These are phyloP conservation scores for Cheilosia vulpina DNA, from an alignment of 2,888 invertebrate genomes.

Conservation along the genomic window DNA sequence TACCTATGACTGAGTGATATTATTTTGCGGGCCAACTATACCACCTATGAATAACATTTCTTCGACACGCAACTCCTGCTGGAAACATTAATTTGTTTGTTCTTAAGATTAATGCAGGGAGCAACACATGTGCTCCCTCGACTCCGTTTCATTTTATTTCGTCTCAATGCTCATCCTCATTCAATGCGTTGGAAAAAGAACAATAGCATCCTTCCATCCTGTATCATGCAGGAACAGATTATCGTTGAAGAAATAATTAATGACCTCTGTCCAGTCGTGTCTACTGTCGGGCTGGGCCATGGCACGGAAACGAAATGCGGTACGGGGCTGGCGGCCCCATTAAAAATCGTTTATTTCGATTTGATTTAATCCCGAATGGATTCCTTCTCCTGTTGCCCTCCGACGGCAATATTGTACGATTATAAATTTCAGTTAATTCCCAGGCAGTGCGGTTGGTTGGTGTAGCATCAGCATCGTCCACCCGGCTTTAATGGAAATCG, in stretches of 20 bases:
- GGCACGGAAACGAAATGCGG: constrained; percentile 7
- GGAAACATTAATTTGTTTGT: constrained; percentile 39
- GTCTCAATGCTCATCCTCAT: constrained; percentile 58
- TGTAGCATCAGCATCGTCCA: constrained; percentile 22
- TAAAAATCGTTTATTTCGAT: constrained; percentile 84
- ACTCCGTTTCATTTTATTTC: constrained; percentile 19
- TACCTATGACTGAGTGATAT: neutral
- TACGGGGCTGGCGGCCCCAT: constrained; percentile 77
- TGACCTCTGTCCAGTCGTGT: constrained; percentile 79
- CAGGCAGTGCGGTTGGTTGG: constrained; percentile 69
- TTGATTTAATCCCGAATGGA: constrained; percentile 83
- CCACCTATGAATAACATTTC: constrained; percentile 18
- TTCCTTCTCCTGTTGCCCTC: constrained; percentile 77
- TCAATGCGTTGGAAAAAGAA: neutral
- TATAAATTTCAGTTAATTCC: constrained; percentile 84
- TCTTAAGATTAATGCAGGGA: constrained; percentile 61
- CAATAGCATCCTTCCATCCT: constrained; percentile 33
- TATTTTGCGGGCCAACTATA: neutral
- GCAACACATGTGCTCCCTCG: constrained; percentile 66
- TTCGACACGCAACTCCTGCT: constrained; percentile 33
- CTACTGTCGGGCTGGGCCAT: constrained; percentile 1
- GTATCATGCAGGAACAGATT: constrained; percentile 51
- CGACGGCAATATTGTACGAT: constrained; percentile 77
- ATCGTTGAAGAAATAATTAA: constrained; percentile 83
- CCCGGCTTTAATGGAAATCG: constrained; percentile 74